Base-by-base conservation (phyloP, 2,113 vertebrate species). In the Mormyrus iriodes region DNA sequence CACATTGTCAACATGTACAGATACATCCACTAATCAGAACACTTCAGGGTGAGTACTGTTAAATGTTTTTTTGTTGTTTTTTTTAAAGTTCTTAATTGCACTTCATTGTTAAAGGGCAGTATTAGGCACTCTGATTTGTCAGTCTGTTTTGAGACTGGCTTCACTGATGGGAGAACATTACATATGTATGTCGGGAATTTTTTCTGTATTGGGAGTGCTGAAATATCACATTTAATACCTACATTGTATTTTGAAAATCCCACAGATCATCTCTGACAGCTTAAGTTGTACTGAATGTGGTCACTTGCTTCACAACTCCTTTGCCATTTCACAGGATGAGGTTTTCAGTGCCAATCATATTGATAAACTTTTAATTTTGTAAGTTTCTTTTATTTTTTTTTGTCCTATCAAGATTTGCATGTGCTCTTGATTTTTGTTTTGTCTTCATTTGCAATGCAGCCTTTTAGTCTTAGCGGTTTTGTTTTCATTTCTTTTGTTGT, bases 21-120 rank as follows among this genome's bases (percentile, higher is more conserved):
- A 96, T 93, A 93, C 94, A 48, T 91, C 90, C 52, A 90, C 90
- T 83, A 93, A 92, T 91, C 91, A 91, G 87, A 95, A 93, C 91
- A 93, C 94, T 95, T 96, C 97, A 95, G 97, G 97, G 98, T 99
- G 96, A 98, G 98, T 95, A 92, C 90, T 87, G 27, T 51, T 82
- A 15, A 84, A 48, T 82, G 0, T 44, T 31, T 5, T 88, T 90
- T 48, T 21, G 4, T 88, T 90, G 27, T 82, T 24, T 27, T 61
- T 84, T 39, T 2, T n/a, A 42, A 48, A 88, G 7, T 73, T 13
- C n/a, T 90, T 42, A 5, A 65, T 86, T 88, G 10, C 39, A 24
- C 3, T 87, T 82, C 87, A 24, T 31, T 87, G 48, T 84, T 53
- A 31, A 87, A 73, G 87, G 87, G 90, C 87, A 88, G 87, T 88